Evolutionary conservation across 2,113 vertebrate genomes (phyloP).

Genomic region (Cololabis saira): DNA sequence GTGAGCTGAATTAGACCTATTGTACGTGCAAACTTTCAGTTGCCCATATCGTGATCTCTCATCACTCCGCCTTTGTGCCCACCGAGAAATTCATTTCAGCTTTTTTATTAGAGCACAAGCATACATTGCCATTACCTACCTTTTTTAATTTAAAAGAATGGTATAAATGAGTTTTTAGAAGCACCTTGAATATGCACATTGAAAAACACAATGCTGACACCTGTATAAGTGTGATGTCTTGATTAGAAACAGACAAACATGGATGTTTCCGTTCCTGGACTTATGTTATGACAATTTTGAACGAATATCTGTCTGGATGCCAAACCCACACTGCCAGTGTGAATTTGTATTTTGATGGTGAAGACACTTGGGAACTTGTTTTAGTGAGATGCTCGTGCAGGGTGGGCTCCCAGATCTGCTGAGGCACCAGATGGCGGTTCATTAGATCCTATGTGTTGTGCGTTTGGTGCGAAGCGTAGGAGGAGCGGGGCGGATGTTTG

Average conservation of each 20-base stretch:
- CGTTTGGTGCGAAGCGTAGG: constrained; percentile 68
- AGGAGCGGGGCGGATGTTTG: constrained; percentile 68
- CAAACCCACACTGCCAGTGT: constrained; percentile 7
- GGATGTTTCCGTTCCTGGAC: neutral
- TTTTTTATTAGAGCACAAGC: constrained; percentile 52
- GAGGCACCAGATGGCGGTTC: constrained; percentile 66
- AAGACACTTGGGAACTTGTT: constrained; percentile 42
- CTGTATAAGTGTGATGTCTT: constrained; percentile 28
- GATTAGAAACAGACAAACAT: constrained; percentile 32
- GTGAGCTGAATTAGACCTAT: constrained; percentile 69
- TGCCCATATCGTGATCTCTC: constrained; percentile 57
- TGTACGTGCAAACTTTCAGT: constrained; percentile 67
- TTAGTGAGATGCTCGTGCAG: constrained; percentile 45
- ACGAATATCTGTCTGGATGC: neutral
- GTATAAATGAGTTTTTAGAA: constrained; percentile 45
- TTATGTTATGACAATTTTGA: constrained; percentile 17
- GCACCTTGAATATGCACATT: constrained; percentile 43
- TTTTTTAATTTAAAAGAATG: constrained; percentile 40
- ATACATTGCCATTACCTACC: constrained; percentile 50
- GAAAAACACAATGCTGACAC: constrained; percentile 53
- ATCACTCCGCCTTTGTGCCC: constrained; percentile 55
- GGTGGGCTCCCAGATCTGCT: constrained; percentile 56
- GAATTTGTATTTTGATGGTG: constrained; percentile 23
- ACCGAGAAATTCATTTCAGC: constrained; percentile 64
- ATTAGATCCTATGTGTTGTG: constrained; percentile 69